Base-by-base conservation (phyloP, 2,888 invertebrate genomes). In the Argyresthia goedartella region DNA sequence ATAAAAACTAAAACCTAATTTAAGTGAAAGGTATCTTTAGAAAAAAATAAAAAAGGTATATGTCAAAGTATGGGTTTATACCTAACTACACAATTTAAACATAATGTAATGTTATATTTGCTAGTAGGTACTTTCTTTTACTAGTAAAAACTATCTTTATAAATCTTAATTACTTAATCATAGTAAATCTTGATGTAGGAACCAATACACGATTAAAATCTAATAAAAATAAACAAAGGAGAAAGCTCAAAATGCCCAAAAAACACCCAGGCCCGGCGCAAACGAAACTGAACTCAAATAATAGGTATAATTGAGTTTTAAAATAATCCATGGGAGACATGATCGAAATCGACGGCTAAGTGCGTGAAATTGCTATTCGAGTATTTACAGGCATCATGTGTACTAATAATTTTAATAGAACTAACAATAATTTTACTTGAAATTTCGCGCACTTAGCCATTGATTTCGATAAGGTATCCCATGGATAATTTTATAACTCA, bases 391-490 rank as follows among this genome's bases (percentile, higher is more conserved):
- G 25, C 25, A 25, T 25, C 1, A 39, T 39, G 9, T 39, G 9
- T 39, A 39, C n/a, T 39, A 9, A 39, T 39, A 4, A 39, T 39
- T 4, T 11, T 39, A 11, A 39, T 39, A 39, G n/a, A 39, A 39
- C 39, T 39, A 48, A 15, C 15, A 34, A 48, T 14, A 14, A 48
- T 2, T 49, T 46, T 16, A 52, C 39, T 39, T 46, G 15, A 33
- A 51, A 46, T 52, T 52, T 52, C 25, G 15, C 42, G 13, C 49
- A 43, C 25, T 52, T 49, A 52, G 49, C 52, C 44, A 49, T 35
- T 39, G 52, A 42, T 52, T 49, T 52, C 44, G 45, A 35, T 49
- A 14, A 49, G 34, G 49, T 11, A 43, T 36, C 49, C 52, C 45
- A 49, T 49, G n/a, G 15, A 41, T 13, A 49, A 52, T 52, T 49